Base-by-base conservation (phyloP, 2,888 invertebrate species). In the Odontocerum albicorne region DNA sequence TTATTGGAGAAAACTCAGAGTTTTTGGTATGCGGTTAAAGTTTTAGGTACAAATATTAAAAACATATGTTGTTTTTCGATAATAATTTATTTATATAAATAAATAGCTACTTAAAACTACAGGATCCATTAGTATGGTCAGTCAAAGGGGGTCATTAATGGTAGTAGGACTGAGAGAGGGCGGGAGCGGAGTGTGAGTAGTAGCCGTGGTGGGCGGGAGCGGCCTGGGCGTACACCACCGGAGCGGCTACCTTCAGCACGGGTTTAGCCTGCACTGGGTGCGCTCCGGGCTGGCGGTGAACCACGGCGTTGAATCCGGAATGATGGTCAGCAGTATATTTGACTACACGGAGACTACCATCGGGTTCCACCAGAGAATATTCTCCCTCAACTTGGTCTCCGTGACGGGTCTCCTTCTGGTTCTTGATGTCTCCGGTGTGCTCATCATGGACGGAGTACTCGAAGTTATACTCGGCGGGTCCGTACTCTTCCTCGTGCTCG, bases 371-470 rank as follows among this genome's bases (percentile, higher is more conserved):
- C 31, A 77, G 70, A 3, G 77, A 75, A 70, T 77, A 77, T 20
- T 70, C 73, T 56, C 77, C 76, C 42, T 74, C 73, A 36, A 77
- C 74, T 55, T 64, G 67, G 63, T 77, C 73, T 2, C 76, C 76
- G 58, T 66, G 63, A 60, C 76, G 76, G 45, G 68, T 63, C 62
- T 77, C 77, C 63, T 73, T 70, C 67, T 76, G 76, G 62, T 74
- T 68, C 65, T 77, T 77, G 60, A 75, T 65, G 65, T 77, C 77
- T 1, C 77, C 76, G 63, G 66, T 72, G 64, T 72, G 52, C 45
- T 52, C 52, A 33, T 53, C 53, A 53, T 53, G 53, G 53, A 53
- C 53, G 46, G 53, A 54, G 49, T 53, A 57, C 15, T 50, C 44
- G 50, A 57, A 62, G 44, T 53, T 49, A 56, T 60, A 62, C 10